Percentiles rank a stretch among this genome's conserved stretches.
These are phyloP conservation scores for Tiaroga cobitis DNA, from an alignment of 2,797 vertebrate genomes.

Conservation along the genomic window DNA sequence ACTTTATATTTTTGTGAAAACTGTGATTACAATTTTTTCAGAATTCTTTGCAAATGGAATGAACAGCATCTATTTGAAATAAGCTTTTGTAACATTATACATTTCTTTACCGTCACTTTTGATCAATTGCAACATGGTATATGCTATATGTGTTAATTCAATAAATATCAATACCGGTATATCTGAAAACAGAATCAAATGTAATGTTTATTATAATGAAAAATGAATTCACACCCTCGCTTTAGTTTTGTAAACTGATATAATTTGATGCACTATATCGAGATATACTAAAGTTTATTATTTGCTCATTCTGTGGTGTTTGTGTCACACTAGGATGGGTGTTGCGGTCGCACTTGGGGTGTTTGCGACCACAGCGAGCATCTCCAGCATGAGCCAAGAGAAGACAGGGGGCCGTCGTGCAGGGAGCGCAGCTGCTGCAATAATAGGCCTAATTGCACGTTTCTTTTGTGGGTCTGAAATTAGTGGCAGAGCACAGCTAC, in stretches of 20 bases:
- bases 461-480: conserved; percentile 93
- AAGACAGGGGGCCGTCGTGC: conserved; percentile 78
- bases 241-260: background rate
- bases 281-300: background rate
- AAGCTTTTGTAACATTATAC: background rate
- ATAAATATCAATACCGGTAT: no score
- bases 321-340: conserved; percentile 62
- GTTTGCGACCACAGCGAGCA: conserved; percentile 48
- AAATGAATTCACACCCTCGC: background rate
- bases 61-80: no score
- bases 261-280: background rate
- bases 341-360: conserved; percentile 61
- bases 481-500: conserved; percentile 91
- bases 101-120: background rate
- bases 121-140: background rate
- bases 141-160: background rate
- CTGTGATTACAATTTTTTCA: background rate
- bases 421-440: conserved; percentile 93
- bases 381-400: conserved; percentile 62
- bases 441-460: conserved; percentile 97
- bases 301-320: conserved; percentile 68
- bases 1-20: background rate
- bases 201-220: background rate
- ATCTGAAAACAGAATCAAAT: background rate
- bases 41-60: background rate